Evolutionary conservation across 2,797 vertebrate genomes (phyloP), one percentile per base, ranked within the genome.

Genomic region (Sylvia borin): DNA sequence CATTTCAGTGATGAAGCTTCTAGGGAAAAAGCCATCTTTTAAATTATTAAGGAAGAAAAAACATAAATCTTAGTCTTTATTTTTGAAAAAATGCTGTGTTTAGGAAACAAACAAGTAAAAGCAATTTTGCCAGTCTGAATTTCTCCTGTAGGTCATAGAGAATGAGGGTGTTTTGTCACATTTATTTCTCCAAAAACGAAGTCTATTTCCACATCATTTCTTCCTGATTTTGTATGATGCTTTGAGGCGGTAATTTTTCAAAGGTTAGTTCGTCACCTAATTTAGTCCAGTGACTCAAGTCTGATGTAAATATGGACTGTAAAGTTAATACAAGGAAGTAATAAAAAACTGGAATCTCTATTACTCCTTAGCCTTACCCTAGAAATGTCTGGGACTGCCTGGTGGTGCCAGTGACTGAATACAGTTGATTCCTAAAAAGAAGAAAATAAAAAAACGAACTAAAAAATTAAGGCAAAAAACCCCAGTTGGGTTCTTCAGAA

Each of bases 41-140:
- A 80, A 94, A 85, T 92, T 85, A 73, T 92, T 90, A 71, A 90
- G 55, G 60, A 73, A 68, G 22, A 24, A 70, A 70, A 80, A 71
- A 43, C 10, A 68, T 20, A 86, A 80, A 78, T 65, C 10, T 26
- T 64, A 80, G 20, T 7, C 11, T 83, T 78, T 43, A 43, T 61
- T 79, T 81, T 64, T 84, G 2, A 65, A 79, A 88, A 92, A 88
- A 32, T 38, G 8, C 5, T 61, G 5, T 8, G 20, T 85, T 85
- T 85, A 54, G 48, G 51, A 61, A 88, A 26, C 13, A 66, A 85
- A 12, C 17, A 70, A 32, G 27, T 45, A 21, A 76, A 50, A 54
- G 12, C 3, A 25, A 42, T 78, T 88, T 84, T 74, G 2, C 19
- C 19, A 57, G 32, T 70, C 31, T 84, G 27, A 27, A 16, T 73